Percentiles rank a stretch among this genome's conserved stretches.
Evolutionary conservation across 2,797 vertebrate genomes (phyloP).

Genomic region (Myotis myotis): DNA sequence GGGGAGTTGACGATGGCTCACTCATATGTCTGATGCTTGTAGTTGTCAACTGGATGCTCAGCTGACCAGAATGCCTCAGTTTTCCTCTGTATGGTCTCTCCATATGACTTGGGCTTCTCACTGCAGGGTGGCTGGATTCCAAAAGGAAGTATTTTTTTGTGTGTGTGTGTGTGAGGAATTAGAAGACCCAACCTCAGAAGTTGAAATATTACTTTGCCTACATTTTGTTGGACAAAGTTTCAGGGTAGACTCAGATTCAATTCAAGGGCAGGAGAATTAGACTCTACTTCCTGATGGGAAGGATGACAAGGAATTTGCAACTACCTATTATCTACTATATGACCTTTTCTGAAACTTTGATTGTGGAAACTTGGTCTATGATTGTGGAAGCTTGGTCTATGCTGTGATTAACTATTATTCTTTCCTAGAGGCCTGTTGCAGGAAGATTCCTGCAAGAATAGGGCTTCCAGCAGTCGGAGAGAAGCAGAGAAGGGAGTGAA

Average conservation of each 20-base stretch:
- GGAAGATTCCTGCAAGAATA: no score
- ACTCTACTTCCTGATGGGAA: neutral
- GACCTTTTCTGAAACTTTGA: conserved; percentile 33
- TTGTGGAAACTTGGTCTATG: neutral
- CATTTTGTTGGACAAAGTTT: neutral
- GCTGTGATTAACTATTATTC: conserved; percentile 16
- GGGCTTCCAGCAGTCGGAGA: no score
- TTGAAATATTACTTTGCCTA: neutral
- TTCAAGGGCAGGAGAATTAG: neutral
- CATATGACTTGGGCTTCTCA: neutral
- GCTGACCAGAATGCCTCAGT: neutral
- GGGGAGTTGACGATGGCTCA: neutral
- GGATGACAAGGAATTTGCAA: neutral
- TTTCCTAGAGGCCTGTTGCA: neutral
- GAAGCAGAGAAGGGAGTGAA: no score
- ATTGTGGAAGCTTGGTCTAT: neutral
- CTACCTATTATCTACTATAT: neutral
- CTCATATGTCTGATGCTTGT: neutral
- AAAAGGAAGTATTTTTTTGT: conserved; percentile 8
- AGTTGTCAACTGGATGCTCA: neutral
- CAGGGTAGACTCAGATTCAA: neutral
- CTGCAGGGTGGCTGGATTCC: neutral
- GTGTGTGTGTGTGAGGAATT: no score
- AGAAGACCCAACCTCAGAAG: neutral
- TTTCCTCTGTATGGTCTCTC: neutral